Conservation (phyloP, 2,888 invertebrate species). For the Rotaria socialis region DNA sequence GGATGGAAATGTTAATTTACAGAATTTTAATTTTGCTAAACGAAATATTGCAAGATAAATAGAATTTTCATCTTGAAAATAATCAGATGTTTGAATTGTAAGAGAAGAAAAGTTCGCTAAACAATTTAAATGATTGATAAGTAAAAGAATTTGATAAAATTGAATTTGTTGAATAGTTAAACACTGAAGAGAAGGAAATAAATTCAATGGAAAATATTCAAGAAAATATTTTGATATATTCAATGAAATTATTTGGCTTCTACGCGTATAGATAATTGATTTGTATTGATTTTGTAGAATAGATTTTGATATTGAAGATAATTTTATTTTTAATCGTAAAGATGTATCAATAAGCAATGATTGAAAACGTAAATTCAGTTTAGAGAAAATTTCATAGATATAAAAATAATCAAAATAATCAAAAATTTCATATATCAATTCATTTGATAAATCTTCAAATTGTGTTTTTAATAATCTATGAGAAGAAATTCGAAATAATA, state of each 20-base stretch:
- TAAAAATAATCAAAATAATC: background rate
- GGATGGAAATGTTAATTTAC: background rate
- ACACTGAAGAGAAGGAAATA: background rate
- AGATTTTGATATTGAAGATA: background rate
- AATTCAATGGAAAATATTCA: background rate
- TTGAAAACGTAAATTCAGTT: background rate
- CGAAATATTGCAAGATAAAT: background rate
- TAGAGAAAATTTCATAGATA: background rate
- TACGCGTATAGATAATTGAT: background rate
- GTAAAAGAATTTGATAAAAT: background rate
- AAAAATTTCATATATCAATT: background rate
- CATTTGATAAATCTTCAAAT: constrained; percentile 9
- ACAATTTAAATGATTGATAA: background rate
- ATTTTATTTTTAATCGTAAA: background rate
- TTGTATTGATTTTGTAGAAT: background rate
- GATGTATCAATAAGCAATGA: background rate
- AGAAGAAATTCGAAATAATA: background rate
- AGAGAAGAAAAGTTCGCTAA: background rate
- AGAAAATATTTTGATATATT: background rate
- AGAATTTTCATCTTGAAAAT: background rate
- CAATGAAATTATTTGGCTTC: background rate
- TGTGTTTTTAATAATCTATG: background rate
- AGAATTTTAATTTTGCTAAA: background rate
- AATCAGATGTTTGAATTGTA: background rate
- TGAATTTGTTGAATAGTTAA: background rate